Base-by-base conservation (phyloP, 2,113 vertebrate species). In the Caranx melampygus region DNA sequence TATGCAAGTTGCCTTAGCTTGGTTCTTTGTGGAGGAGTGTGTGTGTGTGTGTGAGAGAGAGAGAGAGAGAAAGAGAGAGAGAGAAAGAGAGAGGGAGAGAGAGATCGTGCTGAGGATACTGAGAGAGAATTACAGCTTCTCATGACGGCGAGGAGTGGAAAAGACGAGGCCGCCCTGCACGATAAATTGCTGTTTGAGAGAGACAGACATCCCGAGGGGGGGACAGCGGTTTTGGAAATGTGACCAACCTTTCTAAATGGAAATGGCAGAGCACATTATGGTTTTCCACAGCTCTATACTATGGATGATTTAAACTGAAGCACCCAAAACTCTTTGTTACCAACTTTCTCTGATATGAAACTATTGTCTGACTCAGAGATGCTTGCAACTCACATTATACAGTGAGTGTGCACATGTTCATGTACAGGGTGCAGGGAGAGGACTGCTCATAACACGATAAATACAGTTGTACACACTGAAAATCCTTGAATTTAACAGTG, bases 1-100 rank as follows among this genome's bases (percentile, higher is more conserved):
- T 92, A 93, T 93, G 94, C 94, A 92, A 93, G 89, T 92, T 95
- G 95, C 94, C 92, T 91, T 91, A 94, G 95, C 94, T 94, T 91
- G 93, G 87, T 92, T 95, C 94, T 94, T 92, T 94, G 93, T 92
- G 79, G 89, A 88, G 89, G 92, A 86, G 84, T 85, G 87, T 86
- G 82, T 78, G 26, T 26, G 26, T 26, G 26, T 26, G 26, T 1
- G 90, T 86, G 79, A 89, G 82, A 81, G 90, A 85, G 81, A 81
- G 82, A 57, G 91, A 75, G 93, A 89, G 84, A 51, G 89, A 66
- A 91, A 86, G 89, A 83, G 79, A 78, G 84, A 71, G 90, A 70
- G 91, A 88, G 91, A 88, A 92, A 89, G 83, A 86, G 82, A 70
- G 90, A 68, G 93, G 89, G 92, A 87, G 85, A 87, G 88, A 61